Conservation (phyloP, 2,888 invertebrate species). For the Hypselothyrea guttata region DNA sequence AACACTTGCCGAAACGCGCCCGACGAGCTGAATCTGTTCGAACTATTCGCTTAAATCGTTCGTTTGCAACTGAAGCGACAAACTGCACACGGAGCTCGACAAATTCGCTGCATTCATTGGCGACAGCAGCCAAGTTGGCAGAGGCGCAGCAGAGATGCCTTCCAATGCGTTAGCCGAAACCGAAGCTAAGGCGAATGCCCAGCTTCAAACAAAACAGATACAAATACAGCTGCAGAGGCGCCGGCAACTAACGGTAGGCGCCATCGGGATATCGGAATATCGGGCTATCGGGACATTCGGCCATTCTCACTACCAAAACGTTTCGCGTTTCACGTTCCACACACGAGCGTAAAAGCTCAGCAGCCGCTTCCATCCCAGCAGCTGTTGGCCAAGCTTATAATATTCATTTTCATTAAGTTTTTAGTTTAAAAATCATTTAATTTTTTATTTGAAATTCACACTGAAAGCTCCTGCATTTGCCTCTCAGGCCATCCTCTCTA, state of each 20-base stretch:
- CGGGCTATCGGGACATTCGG: no score
- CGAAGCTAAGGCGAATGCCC: conserved; percentile 42
- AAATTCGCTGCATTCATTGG: conserved; percentile 59
- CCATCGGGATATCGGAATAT: no score
- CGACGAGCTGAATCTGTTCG: conserved; percentile 39
- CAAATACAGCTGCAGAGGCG: conserved; percentile 14
- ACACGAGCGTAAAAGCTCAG: conserved; percentile 11
- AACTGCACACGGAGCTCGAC: conserved; percentile 63
- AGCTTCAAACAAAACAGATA: conserved; percentile 49
- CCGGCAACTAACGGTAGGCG: conserved; percentile 37
- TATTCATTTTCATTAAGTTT: not conserved
- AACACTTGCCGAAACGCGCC: conserved; percentile 47
- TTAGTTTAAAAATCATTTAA: no score
- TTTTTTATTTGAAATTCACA: no score
- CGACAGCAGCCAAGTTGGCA: conserved; percentile 40
- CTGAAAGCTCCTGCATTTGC: conserved; percentile 7
- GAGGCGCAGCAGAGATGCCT: conserved; percentile 27
- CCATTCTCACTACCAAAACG: conserved; percentile 34
- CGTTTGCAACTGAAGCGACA: conserved; percentile 80
- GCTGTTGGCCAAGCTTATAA: conserved; percentile 8
- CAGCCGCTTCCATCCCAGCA: conserved; percentile 2
- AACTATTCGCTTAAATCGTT: conserved; percentile 80
- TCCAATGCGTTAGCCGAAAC: conserved; percentile 48
- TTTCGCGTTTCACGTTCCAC: no score
- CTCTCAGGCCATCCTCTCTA: conserved; percentile 1